Evolutionary conservation across 2,797 vertebrate species (phyloP), one percentile per base, ranked within the genome.

Genomic region (Aeoliscus strigatus): DNA sequence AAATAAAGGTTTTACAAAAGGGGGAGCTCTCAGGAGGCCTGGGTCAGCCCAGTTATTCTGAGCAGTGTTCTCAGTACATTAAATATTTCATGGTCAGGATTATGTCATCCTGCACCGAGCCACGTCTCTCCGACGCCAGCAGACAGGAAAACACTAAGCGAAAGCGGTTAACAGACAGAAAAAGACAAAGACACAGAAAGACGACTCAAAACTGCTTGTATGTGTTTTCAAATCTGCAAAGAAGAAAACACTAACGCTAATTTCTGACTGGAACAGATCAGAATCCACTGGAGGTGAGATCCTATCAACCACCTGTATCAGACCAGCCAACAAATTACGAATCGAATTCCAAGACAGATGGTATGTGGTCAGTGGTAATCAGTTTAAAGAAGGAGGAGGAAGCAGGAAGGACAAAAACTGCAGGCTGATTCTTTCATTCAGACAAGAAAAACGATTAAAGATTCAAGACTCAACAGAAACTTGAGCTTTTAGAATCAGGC

Each of bases 361-460:
- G 60, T 73, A n/a, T n/a, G n/a, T n/a, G n/a, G n/a, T n/a, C 77
- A 72, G 74, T 77, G 17, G 46, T 73, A 76, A 83, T 79, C 51
- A 29, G 41, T 44, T 81, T 79, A 81, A 30, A 60, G 32, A n/a
- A n/a, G n/a, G n/a, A n/a, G n/a, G n/a, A n/a, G n/a, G n/a, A n/a
- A n/a, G n/a, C 49, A 40, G 63, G 45, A 77, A 73, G 68, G 66
- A 27, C 70, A 54, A 60, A 35, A 30, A 49, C 2, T 5, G 38
- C 4, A 4, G 44, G 43, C 17, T 30, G 44, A 36, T 32, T 23
- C 37, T 28, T 48, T 12, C 2, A 39, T 43, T 42, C n/a, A n/a
- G n/a, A n/a, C n/a, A n/a, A n/a, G n/a, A n/a, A n/a, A n/a, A n/a
- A n/a, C n/a, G n/a, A n/a, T n/a, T n/a, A n/a, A n/a, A n/a, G n/a